Percentiles rank a stretch among this genome's conserved stretches.
These are phyloP conservation scores for Omphaloscelis lunosa DNA, from an alignment of 2,888 invertebrate genomes.

Conservation along the genomic window DNA sequence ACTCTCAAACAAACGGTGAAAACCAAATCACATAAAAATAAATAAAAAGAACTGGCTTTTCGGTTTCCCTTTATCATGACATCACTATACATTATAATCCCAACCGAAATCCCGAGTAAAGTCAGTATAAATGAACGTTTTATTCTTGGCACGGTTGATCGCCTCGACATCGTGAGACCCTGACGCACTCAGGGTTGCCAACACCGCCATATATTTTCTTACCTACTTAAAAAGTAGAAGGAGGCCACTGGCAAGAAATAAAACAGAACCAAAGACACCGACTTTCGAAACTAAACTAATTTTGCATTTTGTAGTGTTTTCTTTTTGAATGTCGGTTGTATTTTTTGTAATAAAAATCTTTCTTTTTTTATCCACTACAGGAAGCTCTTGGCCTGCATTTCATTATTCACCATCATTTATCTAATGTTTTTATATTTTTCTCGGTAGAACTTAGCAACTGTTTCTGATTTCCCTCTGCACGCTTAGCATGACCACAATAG, in stretches of 20 bases:
- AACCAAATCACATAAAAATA: background rate
- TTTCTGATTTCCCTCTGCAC: slow-evolving; percentile 25
- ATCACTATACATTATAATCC: slow-evolving; percentile 51
- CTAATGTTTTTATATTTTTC: background rate
- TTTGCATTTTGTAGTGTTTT: background rate
- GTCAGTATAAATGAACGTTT: slow-evolving; percentile 47
- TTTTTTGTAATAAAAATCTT: background rate
- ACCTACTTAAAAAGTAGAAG: background rate
- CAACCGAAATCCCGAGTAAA: slow-evolving; percentile 46
- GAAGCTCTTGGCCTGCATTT: too few relatives aligned
- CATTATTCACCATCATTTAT: too few relatives aligned
- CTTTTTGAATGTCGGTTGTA: background rate
- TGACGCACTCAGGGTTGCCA: slow-evolving; percentile 43
- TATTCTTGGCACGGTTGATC: slow-evolving; percentile 51
- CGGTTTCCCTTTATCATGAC: slow-evolving; percentile 30
- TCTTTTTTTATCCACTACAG: too few relatives aligned
- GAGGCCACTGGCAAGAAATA: background rate
- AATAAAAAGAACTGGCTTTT: background rate
- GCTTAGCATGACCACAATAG: too few relatives aligned
- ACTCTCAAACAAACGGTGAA: background rate
- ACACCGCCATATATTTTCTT: slow-evolving; percentile 14
- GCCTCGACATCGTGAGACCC: slow-evolving; percentile 37
- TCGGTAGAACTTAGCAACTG: slow-evolving; percentile 45
- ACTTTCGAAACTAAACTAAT: background rate
- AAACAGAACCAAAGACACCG: background rate